These are phyloP conservation scores for Chromis chromis DNA, from an alignment of 2,797 vertebrate species.

Conservation along the genomic window DNA sequence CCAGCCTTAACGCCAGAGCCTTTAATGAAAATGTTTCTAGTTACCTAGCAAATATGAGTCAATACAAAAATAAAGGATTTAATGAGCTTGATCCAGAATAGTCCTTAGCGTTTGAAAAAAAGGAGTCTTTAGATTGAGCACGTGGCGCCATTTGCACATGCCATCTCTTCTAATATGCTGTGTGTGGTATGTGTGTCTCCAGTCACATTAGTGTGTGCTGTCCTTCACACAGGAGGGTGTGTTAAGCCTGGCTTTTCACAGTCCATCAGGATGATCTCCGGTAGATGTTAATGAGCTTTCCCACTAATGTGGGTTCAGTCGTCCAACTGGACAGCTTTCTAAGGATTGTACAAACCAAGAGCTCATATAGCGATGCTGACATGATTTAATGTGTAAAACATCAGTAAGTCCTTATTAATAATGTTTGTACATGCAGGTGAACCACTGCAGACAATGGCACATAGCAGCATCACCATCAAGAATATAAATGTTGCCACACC, in stretches of 20 bases:
- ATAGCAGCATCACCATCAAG: not conserved
- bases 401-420: constrained; percentile 29
- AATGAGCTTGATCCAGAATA: not conserved
- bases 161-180: constrained; percentile 21
- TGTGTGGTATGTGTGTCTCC: constrained; percentile 32
- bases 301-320: constrained; percentile 69
- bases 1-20: not conserved
- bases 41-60: not conserved
- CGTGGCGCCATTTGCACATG: constrained; percentile 26
- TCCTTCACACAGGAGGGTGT: constrained; percentile 69
- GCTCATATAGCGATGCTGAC: constrained; percentile 34
- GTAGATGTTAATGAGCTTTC: constrained; percentile 80
- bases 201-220: constrained; percentile 54
- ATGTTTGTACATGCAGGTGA: not conserved
- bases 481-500: not conserved
- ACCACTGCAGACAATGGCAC: not conserved
- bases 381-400: constrained; percentile 38
- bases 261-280: constrained; percentile 78
- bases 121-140: constrained; percentile 23
- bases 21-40: not conserved
- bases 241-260: constrained; percentile 81
- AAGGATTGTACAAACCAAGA: constrained; percentile 61
- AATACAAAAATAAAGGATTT: not conserved
- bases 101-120: not conserved
- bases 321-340: constrained; percentile 76